Conservation (phyloP, 1,140 invertebrate species). For the Drosophila miranda region DNA sequence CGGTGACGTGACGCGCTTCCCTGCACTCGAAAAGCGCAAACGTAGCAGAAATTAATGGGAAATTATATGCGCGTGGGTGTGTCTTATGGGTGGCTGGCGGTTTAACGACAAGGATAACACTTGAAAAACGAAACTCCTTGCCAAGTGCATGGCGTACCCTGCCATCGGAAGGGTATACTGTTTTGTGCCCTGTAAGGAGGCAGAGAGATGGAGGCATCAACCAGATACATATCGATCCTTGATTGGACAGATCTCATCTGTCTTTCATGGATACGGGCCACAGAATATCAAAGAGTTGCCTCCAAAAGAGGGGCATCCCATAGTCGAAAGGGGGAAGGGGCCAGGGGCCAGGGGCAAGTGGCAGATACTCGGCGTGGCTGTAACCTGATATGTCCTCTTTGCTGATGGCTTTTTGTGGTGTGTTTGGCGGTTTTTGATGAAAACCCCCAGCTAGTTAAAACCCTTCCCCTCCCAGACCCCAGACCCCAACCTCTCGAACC, state of each 20-base stretch:
- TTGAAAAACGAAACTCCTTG: conserved; percentile 31
- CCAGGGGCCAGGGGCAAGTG: no score
- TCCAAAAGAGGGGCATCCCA: no score
- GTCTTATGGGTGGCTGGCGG: neutral
- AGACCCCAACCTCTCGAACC: no score
- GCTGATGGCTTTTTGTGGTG: conserved; percentile 60
- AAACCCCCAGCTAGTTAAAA: conserved; percentile 50
- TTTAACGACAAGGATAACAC: conserved; percentile 12
- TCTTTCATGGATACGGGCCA: no score
- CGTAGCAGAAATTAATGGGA: conserved; percentile 77
- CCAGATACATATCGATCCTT: no score
- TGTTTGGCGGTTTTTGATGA: conserved; percentile 6
- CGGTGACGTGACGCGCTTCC: conserved; percentile 33
- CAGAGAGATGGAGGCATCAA: no score
- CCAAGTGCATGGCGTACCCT: neutral
- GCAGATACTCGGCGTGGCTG: neutral
- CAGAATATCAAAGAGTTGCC: no score
- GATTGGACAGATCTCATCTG: no score
- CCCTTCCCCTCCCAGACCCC: no score
- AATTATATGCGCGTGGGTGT: conserved; percentile 51
- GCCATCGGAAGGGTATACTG: no score
- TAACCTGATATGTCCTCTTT: conserved; percentile 30
- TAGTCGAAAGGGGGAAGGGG: no score
- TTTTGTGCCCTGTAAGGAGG: no score
- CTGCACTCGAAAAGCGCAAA: conserved; percentile 65